These are phyloP conservation scores for Anguilla obscura DNA, from an alignment of 2,797 vertebrate genomes.

Conservation along the genomic window DNA sequence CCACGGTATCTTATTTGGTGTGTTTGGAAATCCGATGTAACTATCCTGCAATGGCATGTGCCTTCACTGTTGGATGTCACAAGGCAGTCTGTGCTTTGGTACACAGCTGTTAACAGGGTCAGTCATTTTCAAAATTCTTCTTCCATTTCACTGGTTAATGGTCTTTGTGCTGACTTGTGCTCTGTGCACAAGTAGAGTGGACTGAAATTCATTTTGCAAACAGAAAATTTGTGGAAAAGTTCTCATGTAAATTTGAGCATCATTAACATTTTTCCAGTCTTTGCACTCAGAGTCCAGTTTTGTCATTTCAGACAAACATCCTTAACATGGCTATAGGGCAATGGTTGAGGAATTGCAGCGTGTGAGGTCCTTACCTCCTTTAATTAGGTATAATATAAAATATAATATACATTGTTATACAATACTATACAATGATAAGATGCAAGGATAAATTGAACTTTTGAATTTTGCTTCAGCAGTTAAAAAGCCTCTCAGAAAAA, in stretches of 20 bases:
- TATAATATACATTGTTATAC: too few relatives aligned
- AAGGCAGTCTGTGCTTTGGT: neutral
- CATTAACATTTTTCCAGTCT: neutral
- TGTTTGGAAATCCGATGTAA: constrained; percentile 10
- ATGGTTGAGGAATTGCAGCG: neutral
- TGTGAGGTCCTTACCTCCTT: neutral
- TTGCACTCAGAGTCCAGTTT: neutral
- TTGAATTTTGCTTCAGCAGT: too few relatives aligned
- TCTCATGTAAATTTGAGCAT: neutral
- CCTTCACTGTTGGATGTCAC: neutral
- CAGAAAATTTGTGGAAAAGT: neutral
- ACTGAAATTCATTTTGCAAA: neutral
- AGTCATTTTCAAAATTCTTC: neutral
- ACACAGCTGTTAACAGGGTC: neutral
- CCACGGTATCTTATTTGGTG: neutral
- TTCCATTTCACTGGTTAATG: neutral
- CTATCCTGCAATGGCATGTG: neutral
- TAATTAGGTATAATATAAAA: neutral
- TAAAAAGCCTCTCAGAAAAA: too few relatives aligned
- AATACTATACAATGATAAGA: too few relatives aligned
- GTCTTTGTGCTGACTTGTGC: neutral
- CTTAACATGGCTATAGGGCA: neutral
- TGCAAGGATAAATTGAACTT: too few relatives aligned
- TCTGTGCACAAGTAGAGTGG: neutral
- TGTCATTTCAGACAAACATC: neutral